A percentile compares a stretch with the other conserved stretches of the same genome.
Evolutionary conservation across 2,113 vertebrate species (phyloP).

Genomic region (Gasterosteus nipponicus): DNA sequence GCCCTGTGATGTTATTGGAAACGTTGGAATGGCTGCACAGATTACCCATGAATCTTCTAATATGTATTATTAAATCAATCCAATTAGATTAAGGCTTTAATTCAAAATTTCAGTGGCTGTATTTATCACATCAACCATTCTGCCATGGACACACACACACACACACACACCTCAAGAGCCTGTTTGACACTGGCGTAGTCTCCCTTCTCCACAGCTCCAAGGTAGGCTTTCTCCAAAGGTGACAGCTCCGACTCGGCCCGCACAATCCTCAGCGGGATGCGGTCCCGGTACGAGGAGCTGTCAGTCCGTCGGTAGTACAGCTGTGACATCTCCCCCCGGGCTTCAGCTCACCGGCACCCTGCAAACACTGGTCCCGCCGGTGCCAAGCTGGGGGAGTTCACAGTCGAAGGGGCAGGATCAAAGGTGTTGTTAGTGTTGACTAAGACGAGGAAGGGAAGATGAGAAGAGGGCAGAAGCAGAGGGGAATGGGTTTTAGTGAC

Average conservation of each 20-base stretch:
- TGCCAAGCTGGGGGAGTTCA: constrained; percentile 79
- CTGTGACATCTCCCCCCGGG: constrained; percentile 89
- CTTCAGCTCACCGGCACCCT: constrained; percentile 53
- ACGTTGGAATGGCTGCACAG: constrained; percentile 2
- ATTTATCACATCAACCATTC: constrained; percentile 12
- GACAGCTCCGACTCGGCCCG: constrained; percentile 96
- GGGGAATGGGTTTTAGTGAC: neutral
- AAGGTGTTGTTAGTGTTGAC: neutral
- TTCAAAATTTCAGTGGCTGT: constrained; percentile 1
- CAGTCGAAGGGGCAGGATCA: constrained; percentile 57
- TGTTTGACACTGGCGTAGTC: constrained; percentile 97
- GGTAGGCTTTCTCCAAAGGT: constrained; percentile 91
- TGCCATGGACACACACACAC: constrained; percentile 5
- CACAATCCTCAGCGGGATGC: constrained; percentile 96
- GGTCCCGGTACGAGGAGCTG: constrained; percentile 92
- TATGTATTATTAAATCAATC: constrained; percentile 9
- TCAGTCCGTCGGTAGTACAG: constrained; percentile 94
- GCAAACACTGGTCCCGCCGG: constrained; percentile 61
- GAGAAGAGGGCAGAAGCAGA: neutral
- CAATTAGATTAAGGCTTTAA: constrained; percentile 24
- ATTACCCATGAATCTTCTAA: constrained; percentile 11
- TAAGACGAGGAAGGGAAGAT: constrained; percentile 15
- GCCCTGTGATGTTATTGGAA: constrained; percentile 26
- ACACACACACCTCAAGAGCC: constrained; percentile 84
- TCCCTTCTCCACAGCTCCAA: constrained; percentile 95